These are phyloP conservation scores for Polymixis flavicincta DNA, from an alignment of 2,888 invertebrate species.

Conservation along the genomic window DNA sequence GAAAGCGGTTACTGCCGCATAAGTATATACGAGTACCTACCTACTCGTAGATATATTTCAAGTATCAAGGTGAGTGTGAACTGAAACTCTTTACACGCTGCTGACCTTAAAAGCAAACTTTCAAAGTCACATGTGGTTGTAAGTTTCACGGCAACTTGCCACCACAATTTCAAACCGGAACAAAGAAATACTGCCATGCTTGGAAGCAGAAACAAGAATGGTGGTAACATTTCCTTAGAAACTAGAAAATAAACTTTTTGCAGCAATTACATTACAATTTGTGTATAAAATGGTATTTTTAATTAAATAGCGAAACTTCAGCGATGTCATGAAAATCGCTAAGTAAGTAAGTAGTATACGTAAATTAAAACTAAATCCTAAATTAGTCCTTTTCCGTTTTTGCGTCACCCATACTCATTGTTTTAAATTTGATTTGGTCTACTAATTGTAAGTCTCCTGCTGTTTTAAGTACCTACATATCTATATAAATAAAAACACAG, in stretches of 20 bases:
- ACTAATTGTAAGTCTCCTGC: no score
- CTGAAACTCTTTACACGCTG: constrained; percentile 29
- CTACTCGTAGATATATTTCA: not conserved
- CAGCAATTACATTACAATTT: not conserved
- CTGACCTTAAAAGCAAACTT: constrained; percentile 36
- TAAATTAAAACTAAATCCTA: no score
- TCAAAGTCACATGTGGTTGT: constrained; percentile 21
- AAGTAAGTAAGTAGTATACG: no score
- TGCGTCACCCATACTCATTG: no score
- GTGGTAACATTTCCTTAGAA: not conserved
- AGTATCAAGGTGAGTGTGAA: constrained; percentile 4
- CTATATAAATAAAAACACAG: no score
- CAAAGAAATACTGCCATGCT: constrained; percentile 22
- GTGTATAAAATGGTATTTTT: no score
- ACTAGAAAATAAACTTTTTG: not conserved
- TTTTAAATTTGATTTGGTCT: no score
- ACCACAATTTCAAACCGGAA: constrained; percentile 6
- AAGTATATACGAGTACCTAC: no score
- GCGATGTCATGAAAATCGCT: no score
- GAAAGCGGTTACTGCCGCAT: not conserved
- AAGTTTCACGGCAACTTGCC: constrained; percentile 24
- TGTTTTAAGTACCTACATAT: no score
- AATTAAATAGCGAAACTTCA: no score
- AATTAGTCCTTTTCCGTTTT: no score
- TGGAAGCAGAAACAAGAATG: not conserved